Evolutionary conservation across 2,888 invertebrate species (phyloP).

Genomic region (Alcis repandata): DNA sequence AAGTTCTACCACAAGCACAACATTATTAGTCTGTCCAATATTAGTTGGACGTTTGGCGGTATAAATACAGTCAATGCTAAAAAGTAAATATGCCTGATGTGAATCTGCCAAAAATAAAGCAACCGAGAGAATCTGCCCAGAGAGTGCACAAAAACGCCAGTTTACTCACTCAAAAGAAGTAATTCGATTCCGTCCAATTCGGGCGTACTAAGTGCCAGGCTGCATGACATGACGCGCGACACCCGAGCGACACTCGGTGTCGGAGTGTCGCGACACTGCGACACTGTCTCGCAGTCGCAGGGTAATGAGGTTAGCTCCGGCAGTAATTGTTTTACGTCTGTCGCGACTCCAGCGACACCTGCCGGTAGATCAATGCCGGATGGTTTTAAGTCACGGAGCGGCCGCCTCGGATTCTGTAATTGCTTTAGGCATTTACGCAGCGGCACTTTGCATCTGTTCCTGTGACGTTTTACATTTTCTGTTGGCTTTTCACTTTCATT

Average conservation of each 20-base stretch:
- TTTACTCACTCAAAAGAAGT: slow-evolving; percentile 22
- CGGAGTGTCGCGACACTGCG: slow-evolving; percentile 26
- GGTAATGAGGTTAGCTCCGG: slow-evolving; percentile 41
- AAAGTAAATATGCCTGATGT: background rate
- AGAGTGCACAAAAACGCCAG: slow-evolving; percentile 12
- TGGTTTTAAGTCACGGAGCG: slow-evolving; percentile 17
- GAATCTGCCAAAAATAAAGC: background rate
- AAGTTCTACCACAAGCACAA: too few species aligned
- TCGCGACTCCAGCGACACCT: slow-evolving; percentile 44
- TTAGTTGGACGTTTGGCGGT: too few species aligned
- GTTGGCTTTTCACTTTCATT: background rate
- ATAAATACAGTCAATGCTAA: background rate
- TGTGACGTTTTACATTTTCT: too few species aligned
- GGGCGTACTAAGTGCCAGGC: slow-evolving; percentile 10
- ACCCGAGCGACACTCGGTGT: slow-evolving; percentile 14
- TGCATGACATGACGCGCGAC: slow-evolving; percentile 11
- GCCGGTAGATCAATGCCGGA: slow-evolving; percentile 24
- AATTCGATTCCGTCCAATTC: slow-evolving; percentile 38
- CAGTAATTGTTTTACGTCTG: slow-evolving; percentile 53
- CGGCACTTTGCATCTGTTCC: slow-evolving; percentile 4
- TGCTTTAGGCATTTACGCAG: slow-evolving; percentile 21
- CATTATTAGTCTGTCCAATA: too few species aligned
- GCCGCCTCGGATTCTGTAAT: slow-evolving; percentile 14
- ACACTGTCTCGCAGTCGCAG: slow-evolving; percentile 1
- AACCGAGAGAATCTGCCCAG: background rate